Base-by-base conservation (phyloP, 2,113 vertebrate species). In the Microcebus lehilahytsara region DNA sequence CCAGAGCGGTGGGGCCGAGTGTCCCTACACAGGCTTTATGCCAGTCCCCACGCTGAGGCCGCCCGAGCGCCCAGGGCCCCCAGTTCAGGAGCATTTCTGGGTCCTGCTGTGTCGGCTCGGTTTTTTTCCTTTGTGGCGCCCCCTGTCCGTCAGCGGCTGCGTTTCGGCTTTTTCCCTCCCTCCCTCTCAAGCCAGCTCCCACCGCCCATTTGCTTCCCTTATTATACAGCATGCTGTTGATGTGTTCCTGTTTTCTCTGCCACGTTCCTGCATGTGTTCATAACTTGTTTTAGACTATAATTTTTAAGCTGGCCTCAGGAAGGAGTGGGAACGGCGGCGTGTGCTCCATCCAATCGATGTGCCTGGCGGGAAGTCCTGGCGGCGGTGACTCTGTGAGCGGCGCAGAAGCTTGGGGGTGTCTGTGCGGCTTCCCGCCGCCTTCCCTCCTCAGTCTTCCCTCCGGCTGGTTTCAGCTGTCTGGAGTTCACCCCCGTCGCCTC, bases 131-230 rank as follows among this genome's bases (percentile, higher is more conserved):
- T 69, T 51, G 20, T 60, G 62, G 20, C 30, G 37, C 34, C 42
- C 46, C 19, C 66, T 49, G 4, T 22, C 34, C 72, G 7, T 60
- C 30, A 72, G 60, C 79, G 23, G 22, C 27, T 9, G 30, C 16
- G 9, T 56, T 91, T 67, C 62, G 23, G 30, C 5, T 46, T 89
- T 49, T 84, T 84, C 56, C 84, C 58, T 85, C 71, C 71, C 46
- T 79, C 25, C 20, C n/a, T 71, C 8, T 58, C 64, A 53, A 89
- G 67, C 58, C 20, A 40, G 53, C 16, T 74, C 62, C 85, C 37
- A 34, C 53, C 32, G 49, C 27, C 34, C 80, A 79, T 93, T 92
- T 97, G 51, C 84, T 96, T 97, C 42, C n/a, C 79, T 89, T 46
- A 2, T 42, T 84, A 37, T 10, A 25, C 32, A 85, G 58, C 85